Evolutionary conservation across 2,113 vertebrate species (phyloP).

Genomic region (Taurulus bubalis): DNA sequence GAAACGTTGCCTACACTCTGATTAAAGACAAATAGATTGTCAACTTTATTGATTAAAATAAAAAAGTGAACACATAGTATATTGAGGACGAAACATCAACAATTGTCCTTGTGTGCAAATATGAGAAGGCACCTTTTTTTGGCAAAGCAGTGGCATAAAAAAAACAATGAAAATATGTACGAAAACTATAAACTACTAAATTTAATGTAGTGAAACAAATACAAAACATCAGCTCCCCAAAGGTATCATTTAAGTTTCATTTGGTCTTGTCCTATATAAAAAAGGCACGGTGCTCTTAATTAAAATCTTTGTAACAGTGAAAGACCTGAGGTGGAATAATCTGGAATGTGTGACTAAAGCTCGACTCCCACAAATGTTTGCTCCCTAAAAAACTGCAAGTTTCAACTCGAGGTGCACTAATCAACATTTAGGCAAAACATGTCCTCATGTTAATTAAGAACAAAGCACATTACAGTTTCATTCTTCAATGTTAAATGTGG

Average conservation of each 20-base stretch:
- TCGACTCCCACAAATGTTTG: not conserved
- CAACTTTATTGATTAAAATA: slow-evolving; percentile 32
- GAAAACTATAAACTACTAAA: not conserved
- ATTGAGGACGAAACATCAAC: not conserved
- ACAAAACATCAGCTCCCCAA: not conserved
- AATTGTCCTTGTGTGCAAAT: slow-evolving; percentile 9
- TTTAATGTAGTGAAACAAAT: not conserved
- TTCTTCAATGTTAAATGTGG: not conserved
- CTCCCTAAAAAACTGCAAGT: not conserved
- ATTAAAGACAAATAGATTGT: not conserved
- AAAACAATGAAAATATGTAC: not conserved
- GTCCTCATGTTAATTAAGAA: not conserved
- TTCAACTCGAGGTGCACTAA: not conserved
- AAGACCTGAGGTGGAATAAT: slow-evolving; percentile 21
- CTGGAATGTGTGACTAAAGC: slow-evolving; percentile 37
- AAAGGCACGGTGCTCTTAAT: slow-evolving; percentile 26
- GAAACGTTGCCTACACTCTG: not conserved
- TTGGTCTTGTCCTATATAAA: not conserved
- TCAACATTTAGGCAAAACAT: not conserved
- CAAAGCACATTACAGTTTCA: not conserved
- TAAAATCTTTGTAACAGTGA: not conserved
- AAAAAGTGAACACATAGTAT: not conserved
- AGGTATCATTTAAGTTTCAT: not conserved
- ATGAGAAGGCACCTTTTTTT: slow-evolving; percentile 6
- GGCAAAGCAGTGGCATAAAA: not conserved